Percentiles rank a stretch among this genome's conserved stretches.
Evolutionary conservation across 2,113 vertebrate genomes (phyloP).

Genomic region (Entelurus aequoreus): DNA sequence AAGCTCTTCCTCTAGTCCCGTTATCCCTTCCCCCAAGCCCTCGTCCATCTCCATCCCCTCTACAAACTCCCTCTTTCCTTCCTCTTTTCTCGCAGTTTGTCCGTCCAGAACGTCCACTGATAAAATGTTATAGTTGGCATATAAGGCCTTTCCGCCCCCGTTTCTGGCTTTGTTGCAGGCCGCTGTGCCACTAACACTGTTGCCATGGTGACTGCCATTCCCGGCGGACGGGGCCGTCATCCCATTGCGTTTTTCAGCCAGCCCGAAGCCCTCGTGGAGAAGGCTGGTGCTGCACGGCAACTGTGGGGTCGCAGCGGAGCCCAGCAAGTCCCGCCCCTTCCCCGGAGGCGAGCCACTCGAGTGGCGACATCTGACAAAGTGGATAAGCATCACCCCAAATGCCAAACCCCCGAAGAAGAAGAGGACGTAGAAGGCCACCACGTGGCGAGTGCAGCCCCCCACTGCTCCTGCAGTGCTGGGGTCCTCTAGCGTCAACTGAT

Average conservation of each 20-base stretch:
- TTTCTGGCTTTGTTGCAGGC: slow-evolving; percentile 52
- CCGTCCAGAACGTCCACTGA: slow-evolving; percentile 50
- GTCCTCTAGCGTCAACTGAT: slow-evolving; percentile 65
- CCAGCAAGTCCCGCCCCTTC: slow-evolving; percentile 68
- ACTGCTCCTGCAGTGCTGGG: slow-evolving; percentile 26
- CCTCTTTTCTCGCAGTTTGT: slow-evolving; percentile 52
- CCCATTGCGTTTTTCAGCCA: slow-evolving; percentile 73
- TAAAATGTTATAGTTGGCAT: slow-evolving; percentile 58
- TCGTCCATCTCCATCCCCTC: slow-evolving; percentile 47
- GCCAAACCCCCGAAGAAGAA: slow-evolving; percentile 52
- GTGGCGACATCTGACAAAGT: slow-evolving; percentile 19
- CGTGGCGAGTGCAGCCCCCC: slow-evolving; percentile 34
- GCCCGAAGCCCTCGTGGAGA: slow-evolving; percentile 68
- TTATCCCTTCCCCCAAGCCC: slow-evolving; percentile 38
- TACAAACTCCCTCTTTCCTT: slow-evolving; percentile 25
- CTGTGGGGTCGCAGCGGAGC: slow-evolving; percentile 78
- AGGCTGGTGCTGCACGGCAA: slow-evolving; percentile 76
- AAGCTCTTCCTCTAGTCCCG: slow-evolving; percentile 60
- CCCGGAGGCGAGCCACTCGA: slow-evolving; percentile 48
- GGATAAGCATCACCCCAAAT: slow-evolving; percentile 27
- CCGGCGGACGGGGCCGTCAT: slow-evolving; percentile 64
- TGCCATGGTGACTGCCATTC: slow-evolving; percentile 59
- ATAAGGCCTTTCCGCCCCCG: slow-evolving; percentile 36
- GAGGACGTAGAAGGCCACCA: slow-evolving; percentile 66
- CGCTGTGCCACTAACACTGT: slow-evolving; percentile 34